A percentile compares a stretch with the other conserved stretches of the same genome.
Evolutionary conservation across 2,113 vertebrate species (phyloP).

Genomic region (Eclectus roratus): DNA sequence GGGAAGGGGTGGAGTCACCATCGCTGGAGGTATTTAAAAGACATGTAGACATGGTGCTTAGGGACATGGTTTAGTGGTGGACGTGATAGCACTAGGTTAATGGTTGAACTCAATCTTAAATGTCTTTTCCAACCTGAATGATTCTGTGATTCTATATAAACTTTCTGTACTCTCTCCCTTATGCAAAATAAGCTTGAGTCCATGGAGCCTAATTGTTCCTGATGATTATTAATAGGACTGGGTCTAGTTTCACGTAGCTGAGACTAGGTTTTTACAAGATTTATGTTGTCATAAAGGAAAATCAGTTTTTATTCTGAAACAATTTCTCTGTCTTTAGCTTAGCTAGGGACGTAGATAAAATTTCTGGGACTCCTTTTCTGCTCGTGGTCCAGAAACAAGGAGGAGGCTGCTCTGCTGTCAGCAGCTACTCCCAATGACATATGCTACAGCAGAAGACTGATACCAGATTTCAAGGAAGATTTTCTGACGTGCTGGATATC

Average conservation of each 20-base stretch:
- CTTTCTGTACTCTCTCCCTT: not conserved
- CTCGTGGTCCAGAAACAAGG: not conserved
- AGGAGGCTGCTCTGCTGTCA: not conserved
- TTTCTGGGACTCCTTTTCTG: not conserved
- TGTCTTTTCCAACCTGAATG: not conserved
- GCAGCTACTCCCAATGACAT: not conserved
- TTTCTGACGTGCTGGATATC: not conserved
- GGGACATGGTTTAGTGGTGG: not conserved
- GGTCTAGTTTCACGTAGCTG: not conserved
- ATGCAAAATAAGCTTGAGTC: not conserved
- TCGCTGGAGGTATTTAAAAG: not conserved
- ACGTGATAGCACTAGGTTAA: not conserved
- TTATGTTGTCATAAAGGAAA: not conserved
- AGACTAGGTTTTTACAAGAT: not conserved
- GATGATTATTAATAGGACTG: not conserved
- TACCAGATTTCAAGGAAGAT: not conserved
- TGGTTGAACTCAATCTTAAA: not conserved
- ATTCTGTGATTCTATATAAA: not conserved
- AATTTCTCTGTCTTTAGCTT: not conserved
- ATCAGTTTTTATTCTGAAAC: not conserved
- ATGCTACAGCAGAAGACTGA: not conserved
- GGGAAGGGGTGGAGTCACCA: not conserved
- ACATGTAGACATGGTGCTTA: not conserved
- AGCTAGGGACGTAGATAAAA: not conserved
- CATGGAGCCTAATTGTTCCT: not conserved